Evolutionary conservation across 2,113 vertebrate species (phyloP), one percentile per base, ranked within the genome.

Genomic region (Ophiodon elongatus): DNA sequence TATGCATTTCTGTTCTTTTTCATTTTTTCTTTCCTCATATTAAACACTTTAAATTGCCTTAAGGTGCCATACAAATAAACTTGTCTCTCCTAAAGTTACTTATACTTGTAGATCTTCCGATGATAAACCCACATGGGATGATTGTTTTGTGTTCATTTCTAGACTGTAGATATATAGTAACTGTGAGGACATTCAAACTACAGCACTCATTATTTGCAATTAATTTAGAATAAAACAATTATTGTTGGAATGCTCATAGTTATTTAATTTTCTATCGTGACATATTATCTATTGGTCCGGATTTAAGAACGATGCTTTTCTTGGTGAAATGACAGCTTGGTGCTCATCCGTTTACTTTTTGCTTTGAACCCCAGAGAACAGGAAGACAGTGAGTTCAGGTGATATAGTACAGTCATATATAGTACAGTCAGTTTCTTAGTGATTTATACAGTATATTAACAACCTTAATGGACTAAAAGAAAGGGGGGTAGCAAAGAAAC

Each of bases 311-410:
- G 6, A 35, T 62, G 3, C 37, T 23, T 39, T 52, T 63, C 17
- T 35, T 45, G 35, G 23, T 33, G 21, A 68, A 75, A 73, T 21
- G 8, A 21, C 33, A 68, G 15, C 11, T 72, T 6, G 8, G 25
- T 15, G 1, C 31, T 25, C 19, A 47, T 54, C 33, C 4, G 0
- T 75, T 50, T 29, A 29, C 0, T 50, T 63, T 79, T 76, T 64
- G 14, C 76, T 56, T 21, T 80, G 43, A 78, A 83, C 8, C 23
- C 52, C 60, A 68, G 69, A 72, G 29, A 84, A 80, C 69, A 86
- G 88, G 91, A 86, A 76, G 72, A 47, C 37, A 13, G 57, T 14
- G 57, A 82, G 59, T 65, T 60, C 64, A 60, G 69, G 78, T 66
- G 50, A 78, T 57, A 75, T 35, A 37, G 17, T 56, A 47, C 19